Evolutionary conservation across 1,140 invertebrate species (phyloP).

Genomic region (Neodiprion virginianus): DNA sequence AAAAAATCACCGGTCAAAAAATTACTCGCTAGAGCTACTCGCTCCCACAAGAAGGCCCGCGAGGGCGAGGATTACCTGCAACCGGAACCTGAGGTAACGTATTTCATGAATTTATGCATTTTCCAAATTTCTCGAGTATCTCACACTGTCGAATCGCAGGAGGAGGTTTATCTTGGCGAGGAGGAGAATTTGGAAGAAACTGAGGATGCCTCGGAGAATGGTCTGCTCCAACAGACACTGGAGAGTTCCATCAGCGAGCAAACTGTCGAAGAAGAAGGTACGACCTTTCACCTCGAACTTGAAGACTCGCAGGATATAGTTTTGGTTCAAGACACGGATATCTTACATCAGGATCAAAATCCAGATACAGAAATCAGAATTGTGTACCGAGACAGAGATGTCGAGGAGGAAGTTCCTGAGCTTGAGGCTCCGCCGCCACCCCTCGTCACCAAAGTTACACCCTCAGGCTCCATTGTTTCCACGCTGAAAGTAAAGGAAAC

Average conservation of each 20-base stretch:
- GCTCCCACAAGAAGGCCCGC: slow-evolving; percentile 34
- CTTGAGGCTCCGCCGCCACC: slow-evolving; percentile 47
- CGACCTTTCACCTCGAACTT: slow-evolving; percentile 36
- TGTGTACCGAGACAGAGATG: slow-evolving; percentile 10
- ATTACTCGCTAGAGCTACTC: slow-evolving; percentile 37
- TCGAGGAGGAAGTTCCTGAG: slow-evolving; percentile 41
- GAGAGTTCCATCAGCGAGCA: slow-evolving; percentile 38
- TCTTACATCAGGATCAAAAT: neutral
- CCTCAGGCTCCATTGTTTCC: slow-evolving; percentile 31
- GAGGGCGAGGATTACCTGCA: slow-evolving; percentile 20
- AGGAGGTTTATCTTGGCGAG: slow-evolving; percentile 22
- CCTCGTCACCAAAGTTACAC: slow-evolving; percentile 35
- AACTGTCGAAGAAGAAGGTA: slow-evolving; percentile 33
- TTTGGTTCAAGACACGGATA: slow-evolving; percentile 21
- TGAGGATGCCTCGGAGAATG: slow-evolving; percentile 38
- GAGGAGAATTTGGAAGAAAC: slow-evolving; percentile 29
- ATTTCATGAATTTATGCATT: slow-evolving; percentile 10
- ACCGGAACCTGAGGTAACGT: slow-evolving; percentile 22
- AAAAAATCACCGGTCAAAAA: slow-evolving; percentile 50
- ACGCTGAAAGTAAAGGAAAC: slow-evolving; percentile 37
- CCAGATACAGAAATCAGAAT: slow-evolving; percentile 15
- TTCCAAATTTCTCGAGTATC: too few relatives aligned
- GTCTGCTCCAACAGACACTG: slow-evolving; percentile 33
- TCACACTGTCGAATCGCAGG: slow-evolving; percentile 1
- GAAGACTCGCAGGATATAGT: slow-evolving; percentile 37